phyloP scores from a whole-genome alignment of 2,113 vertebrate species.

The Lathamus discolor region DNA sequence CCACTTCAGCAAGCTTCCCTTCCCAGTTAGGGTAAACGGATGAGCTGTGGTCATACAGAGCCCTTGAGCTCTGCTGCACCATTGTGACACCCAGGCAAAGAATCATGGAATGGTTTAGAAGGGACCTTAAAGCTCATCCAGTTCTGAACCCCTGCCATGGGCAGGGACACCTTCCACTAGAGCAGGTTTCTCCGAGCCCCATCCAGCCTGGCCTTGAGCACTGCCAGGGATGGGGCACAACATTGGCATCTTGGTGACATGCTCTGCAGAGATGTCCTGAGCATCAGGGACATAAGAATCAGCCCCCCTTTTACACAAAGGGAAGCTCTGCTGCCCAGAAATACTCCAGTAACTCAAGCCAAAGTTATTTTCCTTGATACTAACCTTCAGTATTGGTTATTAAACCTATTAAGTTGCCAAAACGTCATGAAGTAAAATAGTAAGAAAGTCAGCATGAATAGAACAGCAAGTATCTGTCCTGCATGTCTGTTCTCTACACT shows the following conservation, averaged over 20 bases:
- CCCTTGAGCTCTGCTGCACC: not conserved
- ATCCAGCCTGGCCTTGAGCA: not conserved
- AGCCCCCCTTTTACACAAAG: not conserved
- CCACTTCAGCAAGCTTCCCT: not conserved
- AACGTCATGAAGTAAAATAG: not conserved
- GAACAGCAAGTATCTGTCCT: not conserved
- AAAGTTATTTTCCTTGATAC: not conserved
- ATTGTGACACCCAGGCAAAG: not conserved
- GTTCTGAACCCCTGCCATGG: not conserved
- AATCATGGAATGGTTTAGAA: not conserved
- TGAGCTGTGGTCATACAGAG: not conserved
- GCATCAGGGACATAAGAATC: not conserved
- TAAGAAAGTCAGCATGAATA: not conserved
- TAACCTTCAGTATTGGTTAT: not conserved
- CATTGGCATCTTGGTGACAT: rapidly evolving
- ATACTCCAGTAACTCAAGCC: not conserved
- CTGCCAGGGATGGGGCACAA: not conserved
- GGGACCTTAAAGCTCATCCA: not conserved
- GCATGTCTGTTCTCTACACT: not conserved
- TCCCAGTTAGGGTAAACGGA: not conserved
- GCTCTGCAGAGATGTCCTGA: not conserved
- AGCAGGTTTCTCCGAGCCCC: not conserved
- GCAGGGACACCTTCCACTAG: not conserved
- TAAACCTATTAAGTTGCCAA: not conserved
- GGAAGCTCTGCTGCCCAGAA: not conserved